Percentiles rank a stretch among this genome's conserved stretches.
Evolutionary conservation across 2,797 vertebrate species (phyloP).

Genomic region (Hylomyscus alleni): DNA sequence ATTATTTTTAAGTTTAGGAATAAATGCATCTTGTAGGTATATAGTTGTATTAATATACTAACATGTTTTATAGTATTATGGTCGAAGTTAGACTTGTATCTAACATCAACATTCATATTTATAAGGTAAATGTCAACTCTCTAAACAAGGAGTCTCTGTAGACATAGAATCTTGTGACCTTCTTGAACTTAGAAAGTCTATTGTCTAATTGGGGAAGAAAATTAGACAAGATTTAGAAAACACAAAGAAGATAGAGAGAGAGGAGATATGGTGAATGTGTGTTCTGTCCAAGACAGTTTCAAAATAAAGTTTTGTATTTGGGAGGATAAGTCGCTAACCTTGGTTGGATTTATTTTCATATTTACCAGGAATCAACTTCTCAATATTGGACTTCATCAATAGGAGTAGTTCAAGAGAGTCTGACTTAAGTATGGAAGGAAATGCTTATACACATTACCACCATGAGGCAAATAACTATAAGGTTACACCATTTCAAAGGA

Average conservation of each 20-base stretch:
- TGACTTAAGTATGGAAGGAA: background rate
- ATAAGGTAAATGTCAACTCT: background rate
- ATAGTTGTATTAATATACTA: background rate
- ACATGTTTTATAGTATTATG: background rate
- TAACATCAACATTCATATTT: background rate
- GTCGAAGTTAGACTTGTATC: background rate
- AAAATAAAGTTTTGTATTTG: background rate
- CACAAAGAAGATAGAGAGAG: background rate
- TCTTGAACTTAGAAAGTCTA: background rate
- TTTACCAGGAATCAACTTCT: background rate
- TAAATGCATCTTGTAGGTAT: background rate
- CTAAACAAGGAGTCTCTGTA: background rate
- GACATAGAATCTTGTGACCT: background rate
- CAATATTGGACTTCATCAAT: background rate
- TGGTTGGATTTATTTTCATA: background rate
- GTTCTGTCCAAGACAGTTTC: conserved; percentile 7
- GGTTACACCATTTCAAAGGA: background rate
- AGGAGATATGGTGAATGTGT: background rate
- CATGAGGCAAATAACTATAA: background rate
- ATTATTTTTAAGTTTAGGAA: background rate
- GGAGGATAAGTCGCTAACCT: background rate
- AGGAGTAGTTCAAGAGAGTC: background rate
- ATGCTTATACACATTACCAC: background rate
- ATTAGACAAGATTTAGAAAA: conserved; percentile 14
- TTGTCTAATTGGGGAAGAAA: conserved; percentile 1